Evolutionary conservation across 2,113 vertebrate species (phyloP), one percentile per base, ranked within the genome.

Genomic region (Datnioides undecimradiatus): DNA sequence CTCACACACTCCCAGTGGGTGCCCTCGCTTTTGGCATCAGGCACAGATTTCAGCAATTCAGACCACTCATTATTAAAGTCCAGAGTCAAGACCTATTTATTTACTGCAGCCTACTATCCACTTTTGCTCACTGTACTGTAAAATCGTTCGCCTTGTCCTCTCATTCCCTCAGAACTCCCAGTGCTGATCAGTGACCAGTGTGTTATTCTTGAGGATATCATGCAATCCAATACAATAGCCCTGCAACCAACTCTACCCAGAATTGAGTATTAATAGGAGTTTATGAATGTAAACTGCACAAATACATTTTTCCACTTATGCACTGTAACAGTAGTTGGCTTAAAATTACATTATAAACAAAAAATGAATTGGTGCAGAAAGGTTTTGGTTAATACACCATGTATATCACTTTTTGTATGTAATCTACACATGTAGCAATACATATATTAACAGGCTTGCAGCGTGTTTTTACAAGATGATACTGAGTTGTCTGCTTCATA

Each of bases 1-100:
- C n/a, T 49, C 68, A 83, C 70, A 63, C 8, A 23, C 34, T 41
- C 43, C 58, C 10, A 55, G 59, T 63, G n/a, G 36, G 4, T 41
- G 21, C 46, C 38, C 55, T 33, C 52, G 16, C 31, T 63, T 82
- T 80, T 66, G 14, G 46, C 78, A 72, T 73, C 36, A 19, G 52
- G 14, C 19, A 57, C 67, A 45, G 25, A 64, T 85, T 74, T 71
- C 40, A 68, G 49, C 17, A 60, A 48, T 82, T 78, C 55, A 76
- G 60, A 63, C 27, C 2, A 3, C 43, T 89, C 64, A 73, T 79
- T 79, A 77, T 71, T 59, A 33, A 66, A 77, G 54, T 75, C 60
- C 43, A 65, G 19, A 59, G 41, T 79, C 67, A n/a, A 74, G 68
- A 70, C 57, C 62, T 49, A 45, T 51, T 72, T 78, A 79, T 80